These are phyloP conservation scores for Metaphire vulgaris DNA, from an alignment of 1,140 invertebrate species.

Conservation along the genomic window DNA sequence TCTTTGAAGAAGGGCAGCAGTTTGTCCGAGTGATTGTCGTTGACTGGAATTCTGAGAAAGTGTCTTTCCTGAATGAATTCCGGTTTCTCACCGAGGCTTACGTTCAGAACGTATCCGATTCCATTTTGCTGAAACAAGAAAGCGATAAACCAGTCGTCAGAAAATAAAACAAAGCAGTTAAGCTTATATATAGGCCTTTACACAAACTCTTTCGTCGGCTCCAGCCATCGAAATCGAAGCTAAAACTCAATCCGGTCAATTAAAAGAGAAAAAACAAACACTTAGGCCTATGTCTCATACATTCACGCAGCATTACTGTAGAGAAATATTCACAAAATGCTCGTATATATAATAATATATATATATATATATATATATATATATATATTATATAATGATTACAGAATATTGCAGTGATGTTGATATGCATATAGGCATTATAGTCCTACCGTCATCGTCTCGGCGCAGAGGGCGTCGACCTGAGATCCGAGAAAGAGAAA, in stretches of 20 bases:
- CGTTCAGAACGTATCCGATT: slow-evolving; percentile 60
- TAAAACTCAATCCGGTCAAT: too few relatives aligned
- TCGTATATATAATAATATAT: neutral
- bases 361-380: neutral
- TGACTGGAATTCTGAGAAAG: slow-evolving; percentile 61
- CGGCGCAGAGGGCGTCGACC: slow-evolving; percentile 57
- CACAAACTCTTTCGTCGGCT: too few relatives aligned
- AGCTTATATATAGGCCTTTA: too few relatives aligned
- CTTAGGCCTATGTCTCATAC: too few relatives aligned
- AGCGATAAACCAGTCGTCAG: too few relatives aligned
- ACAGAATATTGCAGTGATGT: neutral
- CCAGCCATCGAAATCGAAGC: too few relatives aligned
- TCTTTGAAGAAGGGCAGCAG: slow-evolving; percentile 58
- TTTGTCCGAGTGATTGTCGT: slow-evolving; percentile 60
- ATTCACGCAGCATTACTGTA: too few relatives aligned
- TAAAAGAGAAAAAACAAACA: too few relatives aligned
- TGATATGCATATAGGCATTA: neutral
- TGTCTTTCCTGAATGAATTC: slow-evolving; percentile 57
- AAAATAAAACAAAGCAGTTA: too few relatives aligned
- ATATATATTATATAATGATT: neutral
- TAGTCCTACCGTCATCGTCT: slow-evolving; percentile 53
- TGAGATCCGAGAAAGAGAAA: slow-evolving; percentile 61
- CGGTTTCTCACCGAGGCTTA: slow-evolving; percentile 59
- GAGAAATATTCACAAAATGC: too few relatives aligned
- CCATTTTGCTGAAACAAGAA: slow-evolving; percentile 49